Evolutionary conservation across 2,888 invertebrate genomes (phyloP).

Genomic region (Cylindroiulus punctatus): DNA sequence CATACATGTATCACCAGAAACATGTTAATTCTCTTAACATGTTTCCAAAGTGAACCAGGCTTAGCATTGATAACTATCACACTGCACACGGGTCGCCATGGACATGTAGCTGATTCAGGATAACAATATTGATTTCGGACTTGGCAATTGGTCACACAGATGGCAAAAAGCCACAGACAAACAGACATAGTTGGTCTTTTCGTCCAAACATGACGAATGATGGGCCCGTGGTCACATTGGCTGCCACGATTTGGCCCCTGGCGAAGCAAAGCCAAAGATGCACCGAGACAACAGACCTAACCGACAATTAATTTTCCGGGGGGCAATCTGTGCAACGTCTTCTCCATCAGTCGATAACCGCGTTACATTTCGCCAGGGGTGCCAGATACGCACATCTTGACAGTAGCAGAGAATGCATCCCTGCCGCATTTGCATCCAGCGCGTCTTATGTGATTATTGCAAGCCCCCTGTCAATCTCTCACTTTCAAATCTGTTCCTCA

Average conservation of each 20-base stretch:
- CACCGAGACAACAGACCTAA: neutral
- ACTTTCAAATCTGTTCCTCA: slow-evolving; percentile 6
- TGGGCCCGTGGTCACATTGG: neutral
- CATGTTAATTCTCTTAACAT: too few species aligned
- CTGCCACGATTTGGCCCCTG: neutral
- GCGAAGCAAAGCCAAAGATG: neutral
- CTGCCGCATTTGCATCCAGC: neutral
- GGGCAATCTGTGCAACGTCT: neutral
- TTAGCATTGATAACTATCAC: too few species aligned
- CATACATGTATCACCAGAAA: too few species aligned
- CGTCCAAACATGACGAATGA: neutral
- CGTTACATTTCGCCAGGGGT: neutral
- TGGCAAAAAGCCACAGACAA: neutral
- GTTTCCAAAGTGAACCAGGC: too few species aligned
- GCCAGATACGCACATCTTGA: too few species aligned
- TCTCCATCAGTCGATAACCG: neutral
- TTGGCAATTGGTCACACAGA: neutral
- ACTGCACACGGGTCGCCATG: too few species aligned
- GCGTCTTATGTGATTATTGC: neutral
- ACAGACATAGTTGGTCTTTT: neutral
- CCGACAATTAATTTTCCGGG: neutral
- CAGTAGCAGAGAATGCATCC: neutral
- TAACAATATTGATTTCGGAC: neutral
- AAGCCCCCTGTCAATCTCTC: slow-evolving; percentile 24
- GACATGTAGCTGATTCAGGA: neutral